A percentile compares a stretch with the other conserved stretches of the same genome.
Evolutionary conservation across 2,113 vertebrate genomes (phyloP).

Genomic region (Chaetops frenatus): DNA sequence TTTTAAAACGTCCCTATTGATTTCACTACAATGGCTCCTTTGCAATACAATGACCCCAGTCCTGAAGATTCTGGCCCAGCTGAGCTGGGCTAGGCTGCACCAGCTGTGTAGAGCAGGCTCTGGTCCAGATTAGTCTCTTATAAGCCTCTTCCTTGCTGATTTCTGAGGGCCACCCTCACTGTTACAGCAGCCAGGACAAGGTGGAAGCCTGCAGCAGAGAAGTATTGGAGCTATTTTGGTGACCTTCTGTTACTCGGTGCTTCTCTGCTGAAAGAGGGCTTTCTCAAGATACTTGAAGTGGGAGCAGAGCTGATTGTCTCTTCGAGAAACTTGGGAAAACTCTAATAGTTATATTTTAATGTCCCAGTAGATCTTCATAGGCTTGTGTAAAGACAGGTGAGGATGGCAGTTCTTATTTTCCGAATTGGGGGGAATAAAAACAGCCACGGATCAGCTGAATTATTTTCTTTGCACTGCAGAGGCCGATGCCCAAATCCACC

Average conservation of each 20-base stretch:
- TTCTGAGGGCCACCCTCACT: not conserved
- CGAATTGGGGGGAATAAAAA: no score
- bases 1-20: conserved; percentile 5
- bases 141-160: not conserved
- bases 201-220: not conserved
- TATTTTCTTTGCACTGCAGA: not conserved
- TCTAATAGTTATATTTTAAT: not conserved
- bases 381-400: not conserved
- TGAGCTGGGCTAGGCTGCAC: not conserved
- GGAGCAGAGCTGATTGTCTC: not conserved
- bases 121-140: not conserved
- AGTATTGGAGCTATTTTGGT: not conserved
- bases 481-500: not conserved
- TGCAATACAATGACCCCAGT: not conserved
- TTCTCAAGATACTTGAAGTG: not conserved
- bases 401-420: not conserved
- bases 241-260: not conserved
- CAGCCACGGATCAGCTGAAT: not conserved
- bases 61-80: not conserved
- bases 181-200: not conserved
- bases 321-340: not conserved
- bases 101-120: not conserved
- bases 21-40: conserved; percentile 6
- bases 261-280: not conserved
- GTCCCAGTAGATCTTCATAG: not conserved